phyloP scores from a whole-genome alignment of 2,888 invertebrate species.

The Antitype chi region DNA sequence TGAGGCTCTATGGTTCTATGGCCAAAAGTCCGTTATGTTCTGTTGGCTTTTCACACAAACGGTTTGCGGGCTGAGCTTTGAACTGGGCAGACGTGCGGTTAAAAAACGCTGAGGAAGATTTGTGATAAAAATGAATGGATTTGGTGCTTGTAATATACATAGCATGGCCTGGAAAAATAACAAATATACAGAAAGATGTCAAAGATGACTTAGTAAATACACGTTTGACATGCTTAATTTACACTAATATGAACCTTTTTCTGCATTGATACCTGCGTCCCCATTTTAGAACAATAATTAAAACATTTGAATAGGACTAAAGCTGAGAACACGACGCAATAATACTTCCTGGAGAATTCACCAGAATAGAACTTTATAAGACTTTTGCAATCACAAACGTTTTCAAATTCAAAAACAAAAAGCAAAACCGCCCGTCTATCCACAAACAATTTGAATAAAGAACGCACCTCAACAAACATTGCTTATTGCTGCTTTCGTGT shows the following conservation, averaged over 20 bases:
- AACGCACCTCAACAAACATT: constrained; percentile 82
- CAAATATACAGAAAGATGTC: not conserved
- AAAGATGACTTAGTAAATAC: not conserved
- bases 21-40: constrained; percentile 75
- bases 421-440: constrained; percentile 69
- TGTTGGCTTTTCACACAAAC: constrained; percentile 88
- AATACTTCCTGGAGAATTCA: no score
- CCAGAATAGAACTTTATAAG: no score
- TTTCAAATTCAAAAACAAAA: not conserved
- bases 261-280: not conserved
- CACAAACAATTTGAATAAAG: constrained; percentile 79
- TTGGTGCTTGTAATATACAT: not conserved
- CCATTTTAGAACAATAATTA: no score
- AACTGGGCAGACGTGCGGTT: constrained; percentile 67
- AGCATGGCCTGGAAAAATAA: not conserved
- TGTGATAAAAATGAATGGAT: not conserved
- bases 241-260: not conserved
- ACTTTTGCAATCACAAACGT: not conserved
- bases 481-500: constrained; percentile 79
- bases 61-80: constrained; percentile 71
- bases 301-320: not conserved
- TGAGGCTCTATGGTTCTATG: constrained; percentile 42
- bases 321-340: not conserved
- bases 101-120: constrained; percentile 37
- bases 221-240: not conserved